Evolutionary conservation across 1,140 invertebrate species (phyloP).

Genomic region (Phenacoccus solenopsis): DNA sequence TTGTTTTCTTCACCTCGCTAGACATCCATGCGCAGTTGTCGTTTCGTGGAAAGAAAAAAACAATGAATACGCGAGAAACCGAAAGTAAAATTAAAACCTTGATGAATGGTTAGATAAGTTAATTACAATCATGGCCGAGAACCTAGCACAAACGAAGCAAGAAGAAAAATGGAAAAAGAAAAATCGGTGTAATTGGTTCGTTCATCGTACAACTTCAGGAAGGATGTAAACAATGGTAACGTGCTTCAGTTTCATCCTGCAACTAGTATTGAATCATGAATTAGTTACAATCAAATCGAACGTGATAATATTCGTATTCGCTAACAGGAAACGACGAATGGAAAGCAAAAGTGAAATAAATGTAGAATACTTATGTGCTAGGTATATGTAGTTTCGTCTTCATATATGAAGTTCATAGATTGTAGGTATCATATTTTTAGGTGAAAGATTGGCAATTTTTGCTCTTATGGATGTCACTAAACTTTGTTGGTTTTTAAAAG

Average conservation of each 20-base stretch:
- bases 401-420: too few relatives aligned
- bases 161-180: not conserved
- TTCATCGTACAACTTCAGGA: not conserved
- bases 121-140: not conserved
- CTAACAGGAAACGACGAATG: not conserved
- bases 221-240: not conserved
- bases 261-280: not conserved
- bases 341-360: not conserved
- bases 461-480: too few relatives aligned
- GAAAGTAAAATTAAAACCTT: not conserved
- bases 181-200: not conserved
- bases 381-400: too few relatives aligned
- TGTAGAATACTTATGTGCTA: too few relatives aligned
- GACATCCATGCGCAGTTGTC: too few relatives aligned
- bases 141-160: not conserved
- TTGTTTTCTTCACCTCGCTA: too few relatives aligned
- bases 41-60: not conserved
- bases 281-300: constrained; percentile 2
- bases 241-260: not conserved
- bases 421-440: too few relatives aligned
- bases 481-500: too few relatives aligned
- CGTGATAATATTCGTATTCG: constrained; percentile 1
- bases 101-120: not conserved
- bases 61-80: not conserved
- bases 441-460: too few relatives aligned